Percentiles rank a stretch among this genome's conserved stretches.
Evolutionary conservation across 2,797 vertebrate genomes (phyloP).

Genomic region (Borostomias antarcticus): DNA sequence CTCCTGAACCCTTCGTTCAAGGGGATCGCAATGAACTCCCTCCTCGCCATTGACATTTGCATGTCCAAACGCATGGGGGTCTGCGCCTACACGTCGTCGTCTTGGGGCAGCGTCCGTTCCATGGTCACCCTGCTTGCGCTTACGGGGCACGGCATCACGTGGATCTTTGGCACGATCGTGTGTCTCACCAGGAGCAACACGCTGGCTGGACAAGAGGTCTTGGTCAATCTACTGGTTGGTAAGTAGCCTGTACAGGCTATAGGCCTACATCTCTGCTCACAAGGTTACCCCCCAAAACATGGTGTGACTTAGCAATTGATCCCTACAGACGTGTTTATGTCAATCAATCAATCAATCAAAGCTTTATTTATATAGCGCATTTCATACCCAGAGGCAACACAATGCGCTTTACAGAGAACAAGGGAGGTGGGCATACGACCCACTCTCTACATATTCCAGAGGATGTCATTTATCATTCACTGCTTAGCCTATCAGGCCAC

Average conservation of each 20-base stretch:
- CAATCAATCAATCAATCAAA: too few species aligned
- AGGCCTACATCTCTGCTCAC: slow-evolving; percentile 14
- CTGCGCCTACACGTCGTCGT: slow-evolving; percentile 84
- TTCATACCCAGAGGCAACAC: too few species aligned
- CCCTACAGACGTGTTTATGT: too few species aligned
- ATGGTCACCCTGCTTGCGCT: slow-evolving; percentile 90
- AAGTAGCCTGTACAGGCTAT: slow-evolving; percentile 72
- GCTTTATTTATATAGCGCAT: too few species aligned
- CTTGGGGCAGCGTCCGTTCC: slow-evolving; percentile 94
- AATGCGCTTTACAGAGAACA: too few species aligned
- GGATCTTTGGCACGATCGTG: slow-evolving; percentile 91
- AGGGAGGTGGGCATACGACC: too few species aligned
- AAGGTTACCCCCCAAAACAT: too few species aligned
- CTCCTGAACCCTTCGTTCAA: slow-evolving; percentile 95
- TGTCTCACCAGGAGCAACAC: slow-evolving; percentile 94
- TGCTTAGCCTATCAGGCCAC: too few species aligned
- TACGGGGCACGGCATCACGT: slow-evolving; percentile 92
- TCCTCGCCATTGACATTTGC: slow-evolving; percentile 95
- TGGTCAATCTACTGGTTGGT: slow-evolving; percentile 96
- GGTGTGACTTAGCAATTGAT: background rate
- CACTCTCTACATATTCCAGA: too few species aligned
- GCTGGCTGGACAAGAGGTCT: slow-evolving; percentile 92
- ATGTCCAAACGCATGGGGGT: slow-evolving; percentile 94
- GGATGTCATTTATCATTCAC: too few species aligned
- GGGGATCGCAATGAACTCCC: slow-evolving; percentile 92